phyloP scores from a whole-genome alignment of 2,888 invertebrate species.

The Lymantria monacha region DNA sequence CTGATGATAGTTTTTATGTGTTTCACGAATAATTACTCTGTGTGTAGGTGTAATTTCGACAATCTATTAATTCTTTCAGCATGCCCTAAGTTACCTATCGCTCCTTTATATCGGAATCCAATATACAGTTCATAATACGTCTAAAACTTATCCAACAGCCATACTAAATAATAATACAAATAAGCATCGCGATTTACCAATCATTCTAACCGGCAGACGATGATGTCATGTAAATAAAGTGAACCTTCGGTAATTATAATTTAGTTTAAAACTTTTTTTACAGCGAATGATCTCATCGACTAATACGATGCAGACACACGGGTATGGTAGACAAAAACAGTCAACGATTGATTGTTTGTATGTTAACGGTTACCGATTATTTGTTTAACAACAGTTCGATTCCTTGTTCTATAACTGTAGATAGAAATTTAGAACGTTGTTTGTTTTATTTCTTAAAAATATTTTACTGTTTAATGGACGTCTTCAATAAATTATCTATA shows the following conservation, averaged over 20 bases:
- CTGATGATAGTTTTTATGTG: no score
- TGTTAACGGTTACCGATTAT: conserved; percentile 24
- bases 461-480: no score
- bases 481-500: no score
- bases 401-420: conserved; percentile 11
- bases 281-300: conserved; percentile 21
- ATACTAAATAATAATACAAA: conserved; percentile 4
- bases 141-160: no score
- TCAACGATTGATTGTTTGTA: conserved; percentile 22
- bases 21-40: no score
- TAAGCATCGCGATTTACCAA: conserved; percentile 18
- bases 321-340: conserved; percentile 12
- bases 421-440: conserved; percentile 8
- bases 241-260: neutral
- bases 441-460: conserved; percentile 14
- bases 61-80: no score
- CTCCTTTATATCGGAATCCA: no score
- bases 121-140: no score
- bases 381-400: conserved; percentile 14
- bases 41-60: no score
- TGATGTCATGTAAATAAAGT: conserved; percentile 15
- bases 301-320: conserved; percentile 2
- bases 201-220: conserved; percentile 11
- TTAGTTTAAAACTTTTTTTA: conserved; percentile 11
- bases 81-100: no score